These are phyloP conservation scores for Mesocentrotus franciscanus DNA, from an alignment of 53 echinoderm and acorn worm genomes.

Conservation along the genomic window DNA sequence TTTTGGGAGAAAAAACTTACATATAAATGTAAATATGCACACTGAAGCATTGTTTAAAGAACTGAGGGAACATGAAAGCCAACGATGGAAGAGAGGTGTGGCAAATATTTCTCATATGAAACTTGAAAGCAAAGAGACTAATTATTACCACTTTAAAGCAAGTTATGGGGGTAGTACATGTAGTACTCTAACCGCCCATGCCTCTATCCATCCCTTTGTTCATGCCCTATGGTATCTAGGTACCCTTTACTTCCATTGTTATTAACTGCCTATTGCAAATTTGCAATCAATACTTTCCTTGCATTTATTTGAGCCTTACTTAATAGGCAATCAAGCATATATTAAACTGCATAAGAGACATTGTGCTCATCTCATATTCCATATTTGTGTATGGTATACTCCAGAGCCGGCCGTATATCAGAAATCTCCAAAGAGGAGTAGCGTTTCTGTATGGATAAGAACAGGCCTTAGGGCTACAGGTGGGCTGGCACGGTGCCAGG, in stretches of 20 bases:
- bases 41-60: not conserved
- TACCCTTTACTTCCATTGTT: not conserved
- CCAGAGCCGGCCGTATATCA: not conserved
- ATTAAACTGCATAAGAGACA: conserved; percentile 1
- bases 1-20: not conserved
- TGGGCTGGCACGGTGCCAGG: conserved; percentile 53
- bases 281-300: conserved; percentile 34
- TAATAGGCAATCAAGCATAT: conserved; percentile 20
- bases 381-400: not conserved
- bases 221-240: not conserved
- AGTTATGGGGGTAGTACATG: not conserved
- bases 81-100: not conserved
- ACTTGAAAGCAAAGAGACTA: not conserved
- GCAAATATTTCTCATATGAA: not conserved
- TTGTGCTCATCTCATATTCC: conserved; percentile 26
- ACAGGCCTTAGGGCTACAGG: conserved; percentile 42
- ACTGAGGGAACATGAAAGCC: not conserved
- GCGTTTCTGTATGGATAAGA: not conserved
- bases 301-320: conserved; percentile 12
- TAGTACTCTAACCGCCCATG: not conserved
- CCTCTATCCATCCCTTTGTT: not conserved
- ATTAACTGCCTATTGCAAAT: not conserved
- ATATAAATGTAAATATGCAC: not conserved
- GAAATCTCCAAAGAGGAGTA: not conserved
- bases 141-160: not conserved